phyloP scores from a whole-genome alignment of 2,797 vertebrate species.

The Todus mexicanus region DNA sequence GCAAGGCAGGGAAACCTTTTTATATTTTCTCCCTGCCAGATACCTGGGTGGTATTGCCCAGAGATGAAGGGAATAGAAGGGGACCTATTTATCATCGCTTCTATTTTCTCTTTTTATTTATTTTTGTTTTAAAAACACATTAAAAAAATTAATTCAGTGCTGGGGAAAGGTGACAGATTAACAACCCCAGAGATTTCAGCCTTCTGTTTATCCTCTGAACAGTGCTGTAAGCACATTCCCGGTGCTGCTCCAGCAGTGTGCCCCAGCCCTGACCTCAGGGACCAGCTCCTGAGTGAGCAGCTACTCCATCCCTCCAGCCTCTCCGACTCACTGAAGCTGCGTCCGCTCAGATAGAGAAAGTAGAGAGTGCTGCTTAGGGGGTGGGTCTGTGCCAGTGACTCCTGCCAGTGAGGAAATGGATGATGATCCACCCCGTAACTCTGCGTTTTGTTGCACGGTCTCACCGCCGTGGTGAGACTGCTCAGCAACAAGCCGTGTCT shows the following conservation, averaged over 20 bases:
- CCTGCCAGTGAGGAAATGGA: not conserved
- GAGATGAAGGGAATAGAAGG: not conserved
- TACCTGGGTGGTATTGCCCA: slow-evolving; percentile 49
- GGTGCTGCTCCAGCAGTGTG: not conserved
- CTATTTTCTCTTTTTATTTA: slow-evolving; percentile 55
- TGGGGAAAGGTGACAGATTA: slow-evolving; percentile 63
- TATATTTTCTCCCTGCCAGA: not conserved
- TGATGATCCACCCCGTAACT: not conserved
- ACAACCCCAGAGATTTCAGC: slow-evolving; percentile 37
- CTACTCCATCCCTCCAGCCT: not conserved
- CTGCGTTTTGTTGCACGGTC: not conserved
- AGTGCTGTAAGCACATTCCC: not conserved
- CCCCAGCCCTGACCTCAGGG: slow-evolving; percentile 34
- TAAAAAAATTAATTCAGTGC: slow-evolving; percentile 57
- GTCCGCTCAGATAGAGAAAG: fast-evolving
- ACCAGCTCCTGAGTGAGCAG: not conserved
- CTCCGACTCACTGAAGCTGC: not conserved
- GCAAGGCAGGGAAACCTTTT: not conserved
- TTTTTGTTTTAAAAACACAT: slow-evolving; percentile 52
- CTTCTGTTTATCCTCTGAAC: slow-evolving; percentile 39
- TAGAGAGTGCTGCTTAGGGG: not conserved
- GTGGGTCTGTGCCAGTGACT: not conserved
- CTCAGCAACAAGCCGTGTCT: not conserved
- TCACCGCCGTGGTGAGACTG: not conserved
- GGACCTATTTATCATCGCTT: slow-evolving; percentile 43